These are phyloP conservation scores for Caenorhabditis afra DNA, from an alignment of 2,888 invertebrate genomes.

Conservation along the genomic window DNA sequence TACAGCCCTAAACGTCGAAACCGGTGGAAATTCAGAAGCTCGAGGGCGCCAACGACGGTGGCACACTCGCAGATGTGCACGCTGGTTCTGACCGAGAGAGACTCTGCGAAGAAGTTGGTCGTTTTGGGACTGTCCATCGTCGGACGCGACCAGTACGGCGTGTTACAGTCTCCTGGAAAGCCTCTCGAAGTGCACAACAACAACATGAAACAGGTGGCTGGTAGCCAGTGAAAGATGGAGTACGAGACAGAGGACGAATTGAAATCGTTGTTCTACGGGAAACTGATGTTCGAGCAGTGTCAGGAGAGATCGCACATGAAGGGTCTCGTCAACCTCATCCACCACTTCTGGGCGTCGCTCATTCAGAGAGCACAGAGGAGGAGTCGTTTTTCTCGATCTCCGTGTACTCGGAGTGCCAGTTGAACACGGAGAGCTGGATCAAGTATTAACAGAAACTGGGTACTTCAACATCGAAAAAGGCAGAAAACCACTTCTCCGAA, in stretches of 20 bases:
- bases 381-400: slow-evolving; percentile 95
- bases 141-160: slow-evolving; percentile 86
- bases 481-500: slow-evolving; percentile 97
- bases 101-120: slow-evolving; percentile 97
- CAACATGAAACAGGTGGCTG: slow-evolving; percentile 91
- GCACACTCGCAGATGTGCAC: slow-evolving; percentile 92
- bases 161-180: slow-evolving; percentile 97
- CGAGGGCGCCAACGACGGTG: slow-evolving; percentile 97
- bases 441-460: slow-evolving; percentile 99
- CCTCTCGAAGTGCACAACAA: slow-evolving; percentile 97
- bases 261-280: slow-evolving; percentile 92
- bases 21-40: slow-evolving; percentile 92
- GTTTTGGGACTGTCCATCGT: slow-evolving; percentile 92
- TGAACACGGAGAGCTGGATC: slow-evolving; percentile 90
- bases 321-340: slow-evolving; percentile 98
- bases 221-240: slow-evolving; percentile 97
- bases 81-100: slow-evolving; percentile 98
- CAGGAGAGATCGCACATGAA: slow-evolving; percentile 99
- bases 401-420: slow-evolving; percentile 98
- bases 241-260: slow-evolving; percentile 90
- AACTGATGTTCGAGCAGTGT: slow-evolving; percentile 98
- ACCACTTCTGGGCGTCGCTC: slow-evolving; percentile 97
- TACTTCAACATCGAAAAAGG: slow-evolving; percentile 97
- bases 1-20: too few species aligned
- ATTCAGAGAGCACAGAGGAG: slow-evolving; percentile 88